Percentiles rank a stretch among this genome's conserved stretches.
Evolutionary conservation across 2,888 invertebrate species (phyloP).

Genomic region (Zaprionus bogoriensis): DNA sequence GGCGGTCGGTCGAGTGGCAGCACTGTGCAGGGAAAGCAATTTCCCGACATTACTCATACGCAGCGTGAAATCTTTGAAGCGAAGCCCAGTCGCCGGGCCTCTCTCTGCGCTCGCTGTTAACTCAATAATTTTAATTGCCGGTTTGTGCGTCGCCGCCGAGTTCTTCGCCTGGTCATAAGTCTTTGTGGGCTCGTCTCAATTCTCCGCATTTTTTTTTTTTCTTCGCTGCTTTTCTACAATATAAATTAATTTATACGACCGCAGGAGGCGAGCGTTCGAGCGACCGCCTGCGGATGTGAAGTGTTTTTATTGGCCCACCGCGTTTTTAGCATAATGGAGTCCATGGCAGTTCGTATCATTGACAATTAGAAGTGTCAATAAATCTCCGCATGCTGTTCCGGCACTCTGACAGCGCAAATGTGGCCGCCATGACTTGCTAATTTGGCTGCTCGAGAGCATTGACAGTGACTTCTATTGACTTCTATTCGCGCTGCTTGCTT

Average conservation of each 20-base stretch:
- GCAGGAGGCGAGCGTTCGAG: conserved; percentile 15
- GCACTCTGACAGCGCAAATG: conserved; percentile 34
- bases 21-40: conserved; percentile 21
- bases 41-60: conserved; percentile 68
- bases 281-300: conserved; percentile 32
- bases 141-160: conserved; percentile 28
- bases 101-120: conserved; percentile 16
- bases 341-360: conserved; percentile 54
- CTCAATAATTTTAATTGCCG: conserved; percentile 69
- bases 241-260: conserved; percentile 62
- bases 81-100: background rate
- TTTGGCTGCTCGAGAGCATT: conserved; percentile 35
- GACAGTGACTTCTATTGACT: conserved; percentile 53
- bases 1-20: too few species aligned
- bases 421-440: conserved; percentile 61
- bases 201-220: background rate
- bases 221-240: conserved; percentile 14
- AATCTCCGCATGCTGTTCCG: conserved; percentile 34
- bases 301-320: conserved; percentile 55
- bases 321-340: conserved; percentile 69
- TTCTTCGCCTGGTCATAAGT: conserved; percentile 28
- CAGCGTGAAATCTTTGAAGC: conserved; percentile 57
- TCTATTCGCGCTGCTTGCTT: too few species aligned
- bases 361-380: conserved; percentile 71
- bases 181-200: conserved; percentile 15